Evolutionary conservation across 2,113 vertebrate species (phyloP).

Genomic region (Oceanites oceanicus): DNA sequence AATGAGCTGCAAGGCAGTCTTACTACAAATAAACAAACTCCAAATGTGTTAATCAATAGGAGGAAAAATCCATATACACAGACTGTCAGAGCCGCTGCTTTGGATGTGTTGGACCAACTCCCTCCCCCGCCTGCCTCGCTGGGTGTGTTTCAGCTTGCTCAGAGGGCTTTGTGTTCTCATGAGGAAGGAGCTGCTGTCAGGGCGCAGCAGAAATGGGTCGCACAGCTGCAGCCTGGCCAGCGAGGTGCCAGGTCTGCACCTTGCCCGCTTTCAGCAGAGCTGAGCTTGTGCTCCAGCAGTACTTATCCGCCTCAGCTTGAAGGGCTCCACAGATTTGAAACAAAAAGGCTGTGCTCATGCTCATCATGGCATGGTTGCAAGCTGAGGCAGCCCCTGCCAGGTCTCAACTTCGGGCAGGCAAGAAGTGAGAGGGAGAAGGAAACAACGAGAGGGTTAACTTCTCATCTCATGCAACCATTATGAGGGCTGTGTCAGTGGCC

Average conservation of each 20-base stretch:
- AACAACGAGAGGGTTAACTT: fast-evolving
- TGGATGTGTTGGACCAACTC: not conserved
- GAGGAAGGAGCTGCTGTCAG: not conserved
- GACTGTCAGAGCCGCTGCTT: not conserved
- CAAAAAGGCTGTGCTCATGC: not conserved
- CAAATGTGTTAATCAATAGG: not conserved
- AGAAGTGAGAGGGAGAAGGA: not conserved
- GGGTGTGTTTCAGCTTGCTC: not conserved
- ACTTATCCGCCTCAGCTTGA: not conserved
- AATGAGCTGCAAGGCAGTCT: not conserved
- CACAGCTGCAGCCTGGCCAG: not conserved
- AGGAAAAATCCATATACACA: not conserved
- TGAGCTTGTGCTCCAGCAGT: not conserved
- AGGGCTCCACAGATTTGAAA: fast-evolving
- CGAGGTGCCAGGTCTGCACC: not conserved
- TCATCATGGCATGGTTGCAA: not conserved
- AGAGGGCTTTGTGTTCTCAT: not conserved
- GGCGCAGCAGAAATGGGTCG: not conserved
- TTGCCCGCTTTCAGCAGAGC: not conserved
- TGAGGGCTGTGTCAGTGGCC: not conserved
- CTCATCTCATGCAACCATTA: fast-evolving
- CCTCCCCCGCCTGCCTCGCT: fast-evolving
- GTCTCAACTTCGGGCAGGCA: not conserved
- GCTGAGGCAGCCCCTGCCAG: not conserved
- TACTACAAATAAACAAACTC: not conserved